Conservation (phyloP, 2,888 invertebrate species). For the Raillietiella orientalis region DNA sequence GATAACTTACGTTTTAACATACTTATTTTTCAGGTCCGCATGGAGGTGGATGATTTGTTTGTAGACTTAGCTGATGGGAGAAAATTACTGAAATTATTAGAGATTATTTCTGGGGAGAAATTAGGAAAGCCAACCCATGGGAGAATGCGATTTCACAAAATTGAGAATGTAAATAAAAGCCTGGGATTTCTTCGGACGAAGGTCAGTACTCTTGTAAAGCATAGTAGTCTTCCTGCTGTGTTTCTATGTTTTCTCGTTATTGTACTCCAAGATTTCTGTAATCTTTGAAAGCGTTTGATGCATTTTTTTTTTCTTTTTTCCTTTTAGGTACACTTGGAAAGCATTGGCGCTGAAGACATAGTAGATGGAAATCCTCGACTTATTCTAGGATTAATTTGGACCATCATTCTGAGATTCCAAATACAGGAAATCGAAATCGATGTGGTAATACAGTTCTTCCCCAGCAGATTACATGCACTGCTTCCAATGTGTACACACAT, state of each 20-base stretch:
- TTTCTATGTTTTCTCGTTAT: neutral
- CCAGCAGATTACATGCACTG: too few species aligned
- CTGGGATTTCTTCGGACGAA: constrained; percentile 77
- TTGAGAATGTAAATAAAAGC: constrained; percentile 94
- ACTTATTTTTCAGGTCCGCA: constrained; percentile 35
- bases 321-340: constrained; percentile 63
- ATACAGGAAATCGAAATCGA: constrained; percentile 95
- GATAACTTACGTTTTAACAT: too few species aligned
- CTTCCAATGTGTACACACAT: too few species aligned
- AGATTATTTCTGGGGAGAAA: constrained; percentile 94
- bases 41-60: constrained; percentile 95
- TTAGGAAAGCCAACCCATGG: constrained; percentile 86
- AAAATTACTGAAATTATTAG: constrained; percentile 62
- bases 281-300: neutral
- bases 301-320: neutral
- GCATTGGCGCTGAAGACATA: constrained; percentile 95
- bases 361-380: constrained; percentile 89
- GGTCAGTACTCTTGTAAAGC: constrained; percentile 24
- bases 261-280: neutral
- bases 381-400: constrained; percentile 94
- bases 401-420: constrained; percentile 92
- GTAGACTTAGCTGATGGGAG: constrained; percentile 81
- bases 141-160: constrained; percentile 87
- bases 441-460: constrained; percentile 35
- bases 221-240: neutral